phyloP scores from a whole-genome alignment of 2,888 invertebrate genomes.

The Cerastoderma edule region DNA sequence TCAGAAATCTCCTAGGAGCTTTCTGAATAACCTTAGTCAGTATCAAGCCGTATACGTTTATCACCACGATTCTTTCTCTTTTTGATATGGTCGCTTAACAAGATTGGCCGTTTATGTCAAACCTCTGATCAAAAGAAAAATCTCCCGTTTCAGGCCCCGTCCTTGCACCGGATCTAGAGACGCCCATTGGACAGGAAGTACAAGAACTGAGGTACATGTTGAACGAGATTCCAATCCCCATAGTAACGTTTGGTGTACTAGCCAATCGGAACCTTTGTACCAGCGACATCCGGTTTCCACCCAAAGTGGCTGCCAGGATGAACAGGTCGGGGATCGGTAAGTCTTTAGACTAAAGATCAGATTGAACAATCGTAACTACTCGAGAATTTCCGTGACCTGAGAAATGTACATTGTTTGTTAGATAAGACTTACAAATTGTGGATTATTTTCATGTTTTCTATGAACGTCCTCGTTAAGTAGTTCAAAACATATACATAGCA shows the following conservation, averaged over 20 bases:
- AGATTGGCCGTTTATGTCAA: too few species aligned
- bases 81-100: too few species aligned
- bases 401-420: not conserved
- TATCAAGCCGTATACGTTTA: too few species aligned
- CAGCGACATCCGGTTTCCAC: conserved; percentile 4
- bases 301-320: not conserved
- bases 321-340: not conserved
- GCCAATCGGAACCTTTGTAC: conserved; percentile 44
- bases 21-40: too few species aligned
- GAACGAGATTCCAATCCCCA: conserved; percentile 52
- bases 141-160: conserved; percentile 26
- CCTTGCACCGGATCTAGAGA: conserved; percentile 65
- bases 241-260: conserved; percentile 65
- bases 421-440: not conserved
- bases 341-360: not conserved
- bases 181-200: conserved; percentile 67
- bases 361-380: not conserved
- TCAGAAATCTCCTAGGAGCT: too few species aligned
- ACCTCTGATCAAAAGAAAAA: not conserved
- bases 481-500: not conserved
- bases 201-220: conserved; percentile 62
- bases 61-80: too few species aligned
- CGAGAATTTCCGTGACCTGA: not conserved
- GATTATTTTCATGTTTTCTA: not conserved
- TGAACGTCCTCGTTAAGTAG: not conserved